These are phyloP conservation scores for Chloroclystis v-ata DNA, from an alignment of 2,888 invertebrate species.

Conservation along the genomic window DNA sequence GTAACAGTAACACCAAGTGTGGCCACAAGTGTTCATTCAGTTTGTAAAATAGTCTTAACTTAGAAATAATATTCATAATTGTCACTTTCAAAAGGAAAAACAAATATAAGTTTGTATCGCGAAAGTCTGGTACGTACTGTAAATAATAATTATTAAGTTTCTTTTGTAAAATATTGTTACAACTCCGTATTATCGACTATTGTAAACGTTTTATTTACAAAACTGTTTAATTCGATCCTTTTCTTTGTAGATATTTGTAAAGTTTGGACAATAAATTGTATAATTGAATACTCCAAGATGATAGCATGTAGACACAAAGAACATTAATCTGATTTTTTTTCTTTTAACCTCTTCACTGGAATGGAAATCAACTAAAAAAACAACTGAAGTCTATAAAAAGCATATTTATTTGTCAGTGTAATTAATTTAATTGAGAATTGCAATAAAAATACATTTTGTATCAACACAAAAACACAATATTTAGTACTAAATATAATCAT, in stretches of 20 bases:
- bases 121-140: conserved; percentile 60
- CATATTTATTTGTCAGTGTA: conserved; percentile 1
- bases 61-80: conserved; percentile 30
- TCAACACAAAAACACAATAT: not conserved
- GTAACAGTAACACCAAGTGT: conserved; percentile 35
- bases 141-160: conserved; percentile 72
- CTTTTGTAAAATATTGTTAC: conserved; percentile 62
- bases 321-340: not conserved
- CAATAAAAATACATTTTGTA: too few relatives aligned
- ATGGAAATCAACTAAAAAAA: not conserved
- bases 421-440: too few relatives aligned
- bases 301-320: conserved; percentile 8
- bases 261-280: conserved; percentile 71
- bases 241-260: conserved; percentile 66
- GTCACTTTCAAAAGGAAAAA: conserved; percentile 20
- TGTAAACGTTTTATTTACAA: conserved; percentile 29
- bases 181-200: conserved; percentile 29
- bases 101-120: conserved; percentile 39
- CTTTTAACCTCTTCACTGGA: not conserved
- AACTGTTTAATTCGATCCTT: conserved; percentile 42
- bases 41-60: conserved; percentile 28
- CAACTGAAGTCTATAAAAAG: conserved; percentile 4
- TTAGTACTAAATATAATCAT: not conserved
- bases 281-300: conserved; percentile 47
- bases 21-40: conserved; percentile 68